Conservation (phyloP, 2,797 vertebrate genomes). For the Spinibarbus caldwelli region DNA sequence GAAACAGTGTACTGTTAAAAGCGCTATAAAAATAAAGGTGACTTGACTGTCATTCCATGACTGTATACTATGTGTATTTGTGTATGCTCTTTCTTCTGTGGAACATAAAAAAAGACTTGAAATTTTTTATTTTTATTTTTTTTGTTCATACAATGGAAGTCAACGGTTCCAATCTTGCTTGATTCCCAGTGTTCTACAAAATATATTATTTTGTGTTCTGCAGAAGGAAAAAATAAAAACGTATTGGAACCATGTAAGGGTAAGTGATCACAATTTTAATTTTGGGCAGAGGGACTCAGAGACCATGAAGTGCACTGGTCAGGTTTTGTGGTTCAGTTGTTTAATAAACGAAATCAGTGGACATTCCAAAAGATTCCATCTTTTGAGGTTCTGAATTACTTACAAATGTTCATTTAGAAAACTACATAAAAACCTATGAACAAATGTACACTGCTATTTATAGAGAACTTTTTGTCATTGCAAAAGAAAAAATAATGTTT, state of each 20-base stretch:
- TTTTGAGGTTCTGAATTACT: conserved; percentile 10
- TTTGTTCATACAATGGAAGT: background rate
- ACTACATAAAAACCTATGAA: conserved; percentile 43
- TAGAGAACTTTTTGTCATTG: conserved; percentile 13
- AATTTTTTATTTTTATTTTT: too few species aligned
- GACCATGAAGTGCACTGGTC: background rate
- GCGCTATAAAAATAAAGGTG: too few species aligned
- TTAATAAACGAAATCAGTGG: conserved; percentile 39
- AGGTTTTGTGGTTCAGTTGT: background rate
- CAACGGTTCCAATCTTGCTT: background rate
- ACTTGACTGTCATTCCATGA: too few species aligned
- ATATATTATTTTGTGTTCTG: background rate
- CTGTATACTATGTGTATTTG: too few species aligned
- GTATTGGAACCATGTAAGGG: background rate
- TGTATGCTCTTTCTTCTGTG: too few species aligned
- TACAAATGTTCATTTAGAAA: conserved; percentile 38
- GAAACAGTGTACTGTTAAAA: too few species aligned
- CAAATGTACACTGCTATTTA: conserved; percentile 53
- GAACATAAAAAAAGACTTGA: too few species aligned
- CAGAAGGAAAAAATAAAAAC: too few species aligned
- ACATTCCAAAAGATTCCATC: background rate
- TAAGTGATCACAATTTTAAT: background rate
- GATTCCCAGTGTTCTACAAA: background rate
- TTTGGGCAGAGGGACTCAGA: background rate
- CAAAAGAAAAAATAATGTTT: conserved; percentile 2